Percentiles rank a stretch among this genome's conserved stretches.
Evolutionary conservation across 2,888 invertebrate species (phyloP).

Genomic region (Drosophila pseudotalamancana): DNA sequence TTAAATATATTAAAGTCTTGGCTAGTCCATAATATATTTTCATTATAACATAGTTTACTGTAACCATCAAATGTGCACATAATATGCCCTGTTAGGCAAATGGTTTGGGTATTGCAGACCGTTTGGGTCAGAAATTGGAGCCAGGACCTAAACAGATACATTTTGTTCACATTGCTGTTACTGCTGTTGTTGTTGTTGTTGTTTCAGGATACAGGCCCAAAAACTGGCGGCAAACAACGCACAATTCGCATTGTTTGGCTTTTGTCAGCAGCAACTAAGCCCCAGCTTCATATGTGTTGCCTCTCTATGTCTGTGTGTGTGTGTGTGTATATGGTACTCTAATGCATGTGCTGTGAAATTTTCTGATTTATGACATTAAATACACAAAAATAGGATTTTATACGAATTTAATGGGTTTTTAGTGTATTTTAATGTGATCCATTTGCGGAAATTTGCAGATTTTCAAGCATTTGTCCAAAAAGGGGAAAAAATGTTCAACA

Average conservation of each 20-base stretch:
- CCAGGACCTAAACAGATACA: slow-evolving; percentile 47
- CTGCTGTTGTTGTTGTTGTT: slow-evolving; percentile 14
- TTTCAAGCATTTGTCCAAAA: slow-evolving; percentile 52
- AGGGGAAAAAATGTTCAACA: slow-evolving; percentile 33
- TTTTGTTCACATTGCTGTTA: slow-evolving; percentile 43
- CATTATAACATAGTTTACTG: not conserved
- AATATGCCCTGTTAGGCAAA: not conserved
- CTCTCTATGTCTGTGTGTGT: slow-evolving; percentile 1
- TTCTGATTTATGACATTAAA: slow-evolving; percentile 78
- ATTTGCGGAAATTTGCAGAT: slow-evolving; percentile 67
- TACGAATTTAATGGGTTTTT: slow-evolving; percentile 79
- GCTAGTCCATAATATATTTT: too few relatives aligned
- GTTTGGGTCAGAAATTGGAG: slow-evolving; percentile 44
- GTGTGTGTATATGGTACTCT: slow-evolving; percentile 23
- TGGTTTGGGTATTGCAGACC: slow-evolving; percentile 21
- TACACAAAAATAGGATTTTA: slow-evolving; percentile 80
- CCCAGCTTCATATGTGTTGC: slow-evolving; percentile 33
- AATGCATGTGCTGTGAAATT: slow-evolving; percentile 69
- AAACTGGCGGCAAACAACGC: slow-evolving; percentile 62
- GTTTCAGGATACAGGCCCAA: slow-evolving; percentile 44
- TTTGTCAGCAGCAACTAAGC: slow-evolving; percentile 66
- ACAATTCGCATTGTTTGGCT: slow-evolving; percentile 75
- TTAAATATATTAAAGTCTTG: too few relatives aligned
- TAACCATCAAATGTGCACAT: not conserved
- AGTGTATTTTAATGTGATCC: slow-evolving; percentile 77